Conservation (phyloP, 2,797 vertebrate genomes). For the Pipistrellus kuhlii region DNA sequence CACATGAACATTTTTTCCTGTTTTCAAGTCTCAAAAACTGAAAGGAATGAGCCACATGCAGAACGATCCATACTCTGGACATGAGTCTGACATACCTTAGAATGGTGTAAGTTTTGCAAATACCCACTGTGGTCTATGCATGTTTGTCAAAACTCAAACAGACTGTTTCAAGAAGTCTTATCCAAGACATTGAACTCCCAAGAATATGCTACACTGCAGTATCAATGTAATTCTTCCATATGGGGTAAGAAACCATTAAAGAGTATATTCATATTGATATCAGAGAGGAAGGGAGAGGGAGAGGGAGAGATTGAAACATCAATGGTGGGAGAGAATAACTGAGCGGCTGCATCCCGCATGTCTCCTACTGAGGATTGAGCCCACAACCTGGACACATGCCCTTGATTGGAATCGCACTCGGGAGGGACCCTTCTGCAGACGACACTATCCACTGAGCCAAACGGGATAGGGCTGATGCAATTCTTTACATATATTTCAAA, state of each 20-base stretch:
- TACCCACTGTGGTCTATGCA: background rate
- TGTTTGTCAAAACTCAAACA: background rate
- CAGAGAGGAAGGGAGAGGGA: too few species aligned
- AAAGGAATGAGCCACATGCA: background rate
- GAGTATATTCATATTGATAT: too few species aligned
- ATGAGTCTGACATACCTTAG: background rate
- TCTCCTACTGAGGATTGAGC: too few species aligned
- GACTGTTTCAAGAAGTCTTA: background rate
- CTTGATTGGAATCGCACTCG: too few species aligned
- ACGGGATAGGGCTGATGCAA: too few species aligned
- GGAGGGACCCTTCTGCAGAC: too few species aligned
- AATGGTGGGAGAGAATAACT: too few species aligned
- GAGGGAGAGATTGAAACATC: too few species aligned
- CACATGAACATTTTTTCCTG: background rate
- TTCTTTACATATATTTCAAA: conserved; percentile 22
- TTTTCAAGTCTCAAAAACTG: background rate
- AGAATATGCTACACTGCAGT: background rate
- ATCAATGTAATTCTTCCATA: background rate
- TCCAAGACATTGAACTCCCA: background rate
- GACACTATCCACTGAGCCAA: too few species aligned
- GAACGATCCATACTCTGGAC: background rate
- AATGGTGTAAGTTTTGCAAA: background rate
- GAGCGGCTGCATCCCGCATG: too few species aligned
- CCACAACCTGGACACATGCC: too few species aligned
- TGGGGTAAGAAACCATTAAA: too few species aligned